Base-by-base conservation (phyloP, 2,113 vertebrate genomes). In the Galbula dea region DNA sequence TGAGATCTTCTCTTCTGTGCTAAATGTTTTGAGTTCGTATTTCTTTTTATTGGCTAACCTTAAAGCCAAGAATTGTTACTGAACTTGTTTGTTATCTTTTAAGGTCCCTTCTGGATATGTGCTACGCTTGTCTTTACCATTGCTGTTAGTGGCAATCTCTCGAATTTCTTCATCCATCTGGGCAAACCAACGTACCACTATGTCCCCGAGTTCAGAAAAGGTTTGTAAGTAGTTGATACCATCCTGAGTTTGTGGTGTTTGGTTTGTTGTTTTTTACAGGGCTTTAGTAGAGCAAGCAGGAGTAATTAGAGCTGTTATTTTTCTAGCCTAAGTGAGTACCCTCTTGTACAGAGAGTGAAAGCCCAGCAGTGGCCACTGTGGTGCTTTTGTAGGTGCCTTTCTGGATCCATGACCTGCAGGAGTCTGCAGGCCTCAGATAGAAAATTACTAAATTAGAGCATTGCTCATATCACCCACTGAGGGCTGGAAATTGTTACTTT, bases 21-120 rank as follows among this genome's bases (percentile, higher is more conserved):
- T 77, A 36, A 77, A 13, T 36, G 15, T 73, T 90, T 30, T 0
- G 1, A 45, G 8, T 55, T 57, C 66, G 18, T 52, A 5, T 67
- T 86, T 36, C 11, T 27, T 92, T 67, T 94, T n/a, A 24, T 10
- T 69, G 81, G 12, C 29, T 81, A 78, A 51, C 15, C 8, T 52
- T 51, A 69, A 49, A 45, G 83, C n/a, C n/a, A 67, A 10, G 26
- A 77, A 6, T 2, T 89, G 36, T 29, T 66, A 15, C 1, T 90
- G 71, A 74, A 46, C 41, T 92, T 65, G 46, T 93, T 55, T 95
- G 48, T 95, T 91, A 92, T 48, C 30, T 83, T 95, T 93, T 61
- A 83, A 99, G 99, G 99, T 92, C 99, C 99, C 9, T 99, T 99
- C 88, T 99, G 99, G 99, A 99, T 99, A 95, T 99, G 99, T 93